Evolutionary conservation across 2,113 vertebrate genomes (phyloP), one percentile per base, ranked within the genome.

Genomic region (Piliocolobus tephrosceles): DNA sequence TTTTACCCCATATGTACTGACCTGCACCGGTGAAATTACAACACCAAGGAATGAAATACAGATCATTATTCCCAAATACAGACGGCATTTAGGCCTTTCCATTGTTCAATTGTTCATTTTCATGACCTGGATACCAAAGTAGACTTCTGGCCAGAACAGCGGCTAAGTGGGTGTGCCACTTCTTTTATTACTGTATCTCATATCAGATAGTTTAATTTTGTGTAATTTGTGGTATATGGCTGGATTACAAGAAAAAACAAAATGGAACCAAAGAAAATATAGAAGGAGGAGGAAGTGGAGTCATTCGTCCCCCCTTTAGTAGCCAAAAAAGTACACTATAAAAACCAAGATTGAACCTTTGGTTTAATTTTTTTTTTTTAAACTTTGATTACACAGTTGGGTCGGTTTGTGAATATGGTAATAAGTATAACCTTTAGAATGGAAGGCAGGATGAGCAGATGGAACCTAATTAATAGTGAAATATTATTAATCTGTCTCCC

Each of bases 361-460:
- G 75, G 93, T 98, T 98, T 97, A 91, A 94, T 5, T 73, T 94
- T 86, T 90, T 86, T 90, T 92, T 98, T 88, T 97, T 94, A 73
- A 97, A 97, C 86, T 98, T 98, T 30, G 94, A 97, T 98, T 98
- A 98, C 96, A 98, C 96, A 98, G 97, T 97, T 98, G 98, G 95
- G 94, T 6, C 61, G 97, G 97, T 98, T 98, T 98, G 98, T 97
- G 96, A 98, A 98, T 98, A 98, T 98, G 98, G 92, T 98, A 98
- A 98, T 98, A 98, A 98, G 95, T 97, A 96, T 98, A 99, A 98
- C 98, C 98, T 99, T 99, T 98, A 98, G 93, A 98, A 97, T 97
- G 97, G 94, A 98, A 98, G 97, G 98, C 96, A 98, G 90, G 78
- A 99, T 97, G 89, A 98, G 95, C 96, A 99, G 97, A 98, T 98